Evolutionary conservation across 2,797 vertebrate genomes (phyloP).

Genomic region (Acanthurus lineatus): DNA sequence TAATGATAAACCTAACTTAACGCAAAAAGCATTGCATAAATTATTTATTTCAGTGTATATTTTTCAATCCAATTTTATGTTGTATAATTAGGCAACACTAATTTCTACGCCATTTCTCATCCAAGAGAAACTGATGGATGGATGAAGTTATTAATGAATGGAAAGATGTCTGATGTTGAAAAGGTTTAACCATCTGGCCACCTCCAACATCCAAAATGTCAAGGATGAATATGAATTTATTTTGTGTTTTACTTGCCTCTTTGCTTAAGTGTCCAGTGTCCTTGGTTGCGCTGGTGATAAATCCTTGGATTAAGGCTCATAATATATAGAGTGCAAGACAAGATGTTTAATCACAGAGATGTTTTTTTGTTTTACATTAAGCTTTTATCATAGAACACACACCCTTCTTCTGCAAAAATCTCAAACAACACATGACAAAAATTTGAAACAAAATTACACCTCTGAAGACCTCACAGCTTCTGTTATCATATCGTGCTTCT

Average conservation of each 20-base stretch:
- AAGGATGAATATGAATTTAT: constrained; percentile 76
- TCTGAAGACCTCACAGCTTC: not conserved
- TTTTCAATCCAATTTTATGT: not conserved
- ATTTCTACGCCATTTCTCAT: not conserved
- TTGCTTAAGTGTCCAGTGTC: constrained; percentile 63
- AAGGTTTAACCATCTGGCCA: constrained; percentile 55
- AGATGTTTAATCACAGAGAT: constrained; percentile 35
- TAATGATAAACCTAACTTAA: not conserved
- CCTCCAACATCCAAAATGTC: constrained; percentile 69
- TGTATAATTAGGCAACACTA: not conserved
- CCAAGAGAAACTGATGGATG: constrained; percentile 4
- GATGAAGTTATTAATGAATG: constrained; percentile 49
- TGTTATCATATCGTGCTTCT: not conserved
- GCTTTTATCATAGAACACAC: not conserved
- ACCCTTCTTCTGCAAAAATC: not conserved
- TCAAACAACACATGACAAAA: not conserved
- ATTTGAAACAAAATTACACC: not conserved
- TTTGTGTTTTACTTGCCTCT: constrained; percentile 63
- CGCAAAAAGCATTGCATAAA: not conserved
- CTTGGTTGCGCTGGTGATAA: constrained; percentile 82
- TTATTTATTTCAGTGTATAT: not conserved
- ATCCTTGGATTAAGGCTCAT: constrained; percentile 53
- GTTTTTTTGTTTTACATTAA: constrained; percentile 3
- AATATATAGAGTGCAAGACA: constrained; percentile 44
- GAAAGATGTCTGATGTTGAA: constrained; percentile 45